phyloP scores from a whole-genome alignment of 2,888 invertebrate species.

The Cryptophagus acutangulus region DNA sequence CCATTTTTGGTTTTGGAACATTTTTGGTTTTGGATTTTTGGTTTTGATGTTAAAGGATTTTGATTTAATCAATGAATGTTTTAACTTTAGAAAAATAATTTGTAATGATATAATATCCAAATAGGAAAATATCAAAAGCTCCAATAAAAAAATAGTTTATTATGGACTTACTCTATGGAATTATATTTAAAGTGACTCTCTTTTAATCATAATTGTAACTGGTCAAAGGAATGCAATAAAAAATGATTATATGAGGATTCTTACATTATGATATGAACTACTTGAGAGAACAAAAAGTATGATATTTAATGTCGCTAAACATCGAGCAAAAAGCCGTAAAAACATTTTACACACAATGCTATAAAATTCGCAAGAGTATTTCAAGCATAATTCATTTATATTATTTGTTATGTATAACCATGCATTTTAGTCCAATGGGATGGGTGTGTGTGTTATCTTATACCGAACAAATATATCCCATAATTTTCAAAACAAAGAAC shows the following conservation, averaged over 20 bases:
- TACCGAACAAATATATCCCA: conserved; percentile 19
- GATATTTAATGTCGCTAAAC: conserved; percentile 27
- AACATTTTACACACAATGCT: conserved; percentile 30
- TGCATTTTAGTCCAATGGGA: conserved; percentile 25
- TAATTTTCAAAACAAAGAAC: too few species aligned
- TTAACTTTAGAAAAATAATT: too few species aligned
- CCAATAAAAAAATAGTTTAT: conserved; percentile 1
- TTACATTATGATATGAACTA: conserved; percentile 15
- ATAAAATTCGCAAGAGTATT: conserved; percentile 30
- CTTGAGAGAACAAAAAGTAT: conserved; percentile 16
- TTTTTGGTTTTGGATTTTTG: too few species aligned
- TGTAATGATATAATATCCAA: too few species aligned
- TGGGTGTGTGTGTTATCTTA: too few species aligned
- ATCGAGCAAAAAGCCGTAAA: conserved; percentile 30
- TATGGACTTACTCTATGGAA: too few species aligned
- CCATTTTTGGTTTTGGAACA: too few species aligned
- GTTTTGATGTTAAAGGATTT: too few species aligned
- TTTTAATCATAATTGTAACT: background rate
- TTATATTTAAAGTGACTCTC: too few species aligned
- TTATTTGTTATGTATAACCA: conserved; percentile 31
- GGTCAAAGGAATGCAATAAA: background rate
- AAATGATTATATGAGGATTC: conserved; percentile 11
- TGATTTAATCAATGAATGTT: too few species aligned
- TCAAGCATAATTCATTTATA: conserved; percentile 31
- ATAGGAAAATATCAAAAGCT: too few species aligned